Evolutionary conservation across 2,797 vertebrate species (phyloP).

Genomic region (Sciurus vulgaris): DNA sequence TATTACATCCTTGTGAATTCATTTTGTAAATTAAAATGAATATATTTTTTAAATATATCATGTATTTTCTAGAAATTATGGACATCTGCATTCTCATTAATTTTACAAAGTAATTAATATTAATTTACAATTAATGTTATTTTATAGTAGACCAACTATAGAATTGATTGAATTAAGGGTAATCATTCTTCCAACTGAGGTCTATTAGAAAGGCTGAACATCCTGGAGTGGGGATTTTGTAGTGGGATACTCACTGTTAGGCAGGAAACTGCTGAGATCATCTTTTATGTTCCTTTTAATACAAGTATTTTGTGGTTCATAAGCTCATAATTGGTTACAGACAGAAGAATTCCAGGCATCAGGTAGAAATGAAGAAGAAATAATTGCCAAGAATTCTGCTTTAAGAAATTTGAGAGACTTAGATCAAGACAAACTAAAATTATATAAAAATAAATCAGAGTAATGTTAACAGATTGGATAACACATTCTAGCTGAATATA

Average conservation of each 20-base stretch:
- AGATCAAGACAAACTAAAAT: background rate
- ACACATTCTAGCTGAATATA: background rate
- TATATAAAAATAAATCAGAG: background rate
- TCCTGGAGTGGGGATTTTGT: background rate
- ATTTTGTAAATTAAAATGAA: background rate
- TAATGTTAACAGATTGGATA: background rate
- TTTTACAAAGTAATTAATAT: background rate
- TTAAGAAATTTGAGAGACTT: background rate
- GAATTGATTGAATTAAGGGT: background rate
- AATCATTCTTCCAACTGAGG: background rate
- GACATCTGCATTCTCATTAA: background rate
- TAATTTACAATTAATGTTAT: background rate
- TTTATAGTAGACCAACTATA: background rate
- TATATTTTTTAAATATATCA: background rate
- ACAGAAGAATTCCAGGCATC: background rate
- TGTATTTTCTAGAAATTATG: background rate
- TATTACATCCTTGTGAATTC: background rate
- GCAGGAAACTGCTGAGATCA: background rate
- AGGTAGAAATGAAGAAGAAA: background rate
- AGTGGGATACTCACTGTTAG: background rate
- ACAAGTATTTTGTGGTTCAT: slow-evolving; percentile 23
- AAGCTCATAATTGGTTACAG: background rate
- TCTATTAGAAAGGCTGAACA: background rate
- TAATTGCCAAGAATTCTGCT: background rate
- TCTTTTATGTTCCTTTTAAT: background rate